These are phyloP conservation scores for Calliphora vomitoria DNA, from an alignment of 2,888 invertebrate species.

Conservation along the genomic window DNA sequence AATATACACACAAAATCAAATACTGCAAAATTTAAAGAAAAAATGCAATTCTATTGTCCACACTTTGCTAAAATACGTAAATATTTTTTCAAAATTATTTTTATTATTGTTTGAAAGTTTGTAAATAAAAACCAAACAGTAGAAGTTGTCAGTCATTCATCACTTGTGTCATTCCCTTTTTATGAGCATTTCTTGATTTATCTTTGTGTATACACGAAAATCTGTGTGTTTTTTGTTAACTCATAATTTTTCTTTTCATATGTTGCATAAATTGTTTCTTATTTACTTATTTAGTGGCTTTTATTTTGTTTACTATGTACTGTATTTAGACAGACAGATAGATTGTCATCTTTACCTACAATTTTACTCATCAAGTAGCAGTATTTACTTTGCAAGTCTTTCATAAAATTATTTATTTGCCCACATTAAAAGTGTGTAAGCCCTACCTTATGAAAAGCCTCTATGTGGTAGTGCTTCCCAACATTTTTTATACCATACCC, in stretches of 20 bases:
- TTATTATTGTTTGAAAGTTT: neutral
- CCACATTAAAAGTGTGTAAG: neutral
- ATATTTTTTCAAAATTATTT: neutral
- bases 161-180: slow-evolving; percentile 15
- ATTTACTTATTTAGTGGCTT: neutral
- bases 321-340: neutral
- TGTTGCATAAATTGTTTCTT: slow-evolving; percentile 48
- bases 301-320: slow-evolving; percentile 14
- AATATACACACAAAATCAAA: neutral
- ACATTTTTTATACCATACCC: too few relatives aligned
- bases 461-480: too few relatives aligned
- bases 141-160: slow-evolving; percentile 6
- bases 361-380: neutral
- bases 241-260: slow-evolving; percentile 32
- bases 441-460: neutral
- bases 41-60: neutral
- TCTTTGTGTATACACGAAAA: neutral
- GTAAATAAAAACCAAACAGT: neutral
- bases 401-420: slow-evolving; percentile 40
- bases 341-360: slow-evolving; percentile 27
- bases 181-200: slow-evolving; percentile 21
- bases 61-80: neutral
- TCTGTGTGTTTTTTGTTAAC: neutral
- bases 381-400: slow-evolving; percentile 21
- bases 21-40: neutral